phyloP scores from a whole-genome alignment of 1,140 invertebrate genomes.

The Streblospio benedicti region DNA sequence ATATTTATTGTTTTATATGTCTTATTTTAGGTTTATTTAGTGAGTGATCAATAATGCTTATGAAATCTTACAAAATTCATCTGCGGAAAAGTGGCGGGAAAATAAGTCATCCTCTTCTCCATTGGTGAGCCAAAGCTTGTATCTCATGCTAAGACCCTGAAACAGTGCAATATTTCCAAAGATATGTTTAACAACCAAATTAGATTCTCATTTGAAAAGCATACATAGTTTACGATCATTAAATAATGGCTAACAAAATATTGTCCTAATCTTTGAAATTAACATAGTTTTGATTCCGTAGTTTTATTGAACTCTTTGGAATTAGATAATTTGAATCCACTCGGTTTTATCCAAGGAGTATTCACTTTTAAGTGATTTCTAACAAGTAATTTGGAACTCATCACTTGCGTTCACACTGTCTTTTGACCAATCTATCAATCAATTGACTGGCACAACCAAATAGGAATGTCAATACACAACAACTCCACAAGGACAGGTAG shows the following conservation, averaged over 20 bases:
- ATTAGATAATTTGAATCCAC: not conserved
- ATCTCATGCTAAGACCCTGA: slow-evolving; percentile 61
- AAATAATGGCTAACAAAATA: slow-evolving; percentile 71
- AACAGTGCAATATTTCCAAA: slow-evolving; percentile 22
- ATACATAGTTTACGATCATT: slow-evolving; percentile 60
- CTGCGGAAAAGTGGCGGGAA: slow-evolving; percentile 80
- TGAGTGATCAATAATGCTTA: too few species aligned
- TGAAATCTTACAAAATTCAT: slow-evolving; percentile 89
- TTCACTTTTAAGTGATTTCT: too few species aligned
- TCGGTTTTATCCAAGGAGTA: too few species aligned
- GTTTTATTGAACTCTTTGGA: slow-evolving; percentile 26
- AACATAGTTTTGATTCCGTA: slow-evolving; percentile 54
- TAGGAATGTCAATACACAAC: too few species aligned
- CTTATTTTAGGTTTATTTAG: too few species aligned
- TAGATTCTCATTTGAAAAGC: not conserved
- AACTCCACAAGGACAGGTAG: too few species aligned
- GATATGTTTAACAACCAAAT: not conserved
- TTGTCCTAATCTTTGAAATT: slow-evolving; percentile 59
- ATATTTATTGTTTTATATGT: too few species aligned
- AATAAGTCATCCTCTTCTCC: slow-evolving; percentile 64
- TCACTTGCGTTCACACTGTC: too few species aligned
- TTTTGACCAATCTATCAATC: too few species aligned
- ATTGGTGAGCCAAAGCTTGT: slow-evolving; percentile 71
- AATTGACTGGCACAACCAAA: too few species aligned
- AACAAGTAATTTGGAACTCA: too few species aligned